These are phyloP conservation scores for Bombus huntii DNA, from an alignment of 1,140 invertebrate genomes.

Conservation along the genomic window DNA sequence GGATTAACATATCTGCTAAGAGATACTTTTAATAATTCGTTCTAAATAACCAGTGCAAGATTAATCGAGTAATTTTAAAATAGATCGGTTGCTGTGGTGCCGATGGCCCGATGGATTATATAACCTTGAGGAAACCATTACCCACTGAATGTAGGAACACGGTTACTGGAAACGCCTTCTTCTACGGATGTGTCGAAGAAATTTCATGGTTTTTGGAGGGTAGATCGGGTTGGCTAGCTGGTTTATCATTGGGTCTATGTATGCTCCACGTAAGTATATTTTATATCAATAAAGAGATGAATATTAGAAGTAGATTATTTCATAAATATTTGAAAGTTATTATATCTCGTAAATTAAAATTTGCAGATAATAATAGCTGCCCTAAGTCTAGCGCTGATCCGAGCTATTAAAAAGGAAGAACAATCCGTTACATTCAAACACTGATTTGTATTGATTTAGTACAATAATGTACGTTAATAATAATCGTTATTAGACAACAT, in stretches of 20 bases:
- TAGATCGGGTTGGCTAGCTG: constrained; percentile 92
- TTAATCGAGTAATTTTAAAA: constrained; percentile 26
- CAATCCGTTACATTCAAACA: constrained; percentile 82
- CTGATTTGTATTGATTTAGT: constrained; percentile 48
- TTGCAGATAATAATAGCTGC: constrained; percentile 86
- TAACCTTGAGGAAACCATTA: constrained; percentile 88
- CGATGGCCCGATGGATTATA: constrained; percentile 91
- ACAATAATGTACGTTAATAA: too few relatives aligned
- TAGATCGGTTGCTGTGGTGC: constrained; percentile 94
- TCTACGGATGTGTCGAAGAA: constrained; percentile 93
- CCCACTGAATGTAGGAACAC: constrained; percentile 92
- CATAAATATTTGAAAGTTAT: background rate
- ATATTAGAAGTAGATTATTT: background rate
- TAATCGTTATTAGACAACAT: too few relatives aligned
- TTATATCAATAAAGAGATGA: background rate
- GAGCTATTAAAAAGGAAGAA: constrained; percentile 89
- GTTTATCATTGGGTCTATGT: constrained; percentile 88
- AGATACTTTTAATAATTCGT: background rate
- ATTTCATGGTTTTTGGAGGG: constrained; percentile 92
- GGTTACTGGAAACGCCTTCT: constrained; percentile 93
- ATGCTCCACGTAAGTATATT: constrained; percentile 86
- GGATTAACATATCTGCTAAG: too few relatives aligned
- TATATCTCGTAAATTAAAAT: constrained; percentile 42
- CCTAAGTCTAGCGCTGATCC: constrained; percentile 86
- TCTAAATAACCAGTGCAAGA: background rate